A percentile compares a stretch with the other conserved stretches of the same genome.
Conservation (phyloP, 2,113 vertebrate genomes). For the Litocranius walleri region DNA sequence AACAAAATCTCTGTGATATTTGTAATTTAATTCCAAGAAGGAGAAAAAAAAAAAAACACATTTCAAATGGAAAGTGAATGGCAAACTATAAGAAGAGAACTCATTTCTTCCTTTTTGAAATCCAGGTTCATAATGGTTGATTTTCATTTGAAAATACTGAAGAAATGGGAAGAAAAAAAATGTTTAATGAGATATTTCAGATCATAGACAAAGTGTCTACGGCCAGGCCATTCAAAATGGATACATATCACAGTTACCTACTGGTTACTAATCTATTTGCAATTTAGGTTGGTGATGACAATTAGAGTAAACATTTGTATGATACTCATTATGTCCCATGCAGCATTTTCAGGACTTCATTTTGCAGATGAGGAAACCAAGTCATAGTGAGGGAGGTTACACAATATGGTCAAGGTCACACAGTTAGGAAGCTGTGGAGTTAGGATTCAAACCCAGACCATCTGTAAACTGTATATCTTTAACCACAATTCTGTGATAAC, state of each 20-base stretch:
- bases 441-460: background rate
- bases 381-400: background rate
- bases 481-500: background rate
- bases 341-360: background rate
- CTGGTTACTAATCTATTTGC: background rate
- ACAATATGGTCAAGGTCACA: background rate
- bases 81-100: background rate
- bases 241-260: background rate
- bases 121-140: background rate
- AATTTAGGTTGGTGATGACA: background rate
- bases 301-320: background rate
- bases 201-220: background rate
- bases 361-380: background rate
- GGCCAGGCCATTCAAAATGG: background rate
- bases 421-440: background rate
- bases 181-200: background rate
- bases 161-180: background rate
- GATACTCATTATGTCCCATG: background rate
- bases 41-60: background rate
- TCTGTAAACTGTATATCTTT: background rate
- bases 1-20: slow-evolving; percentile 25
- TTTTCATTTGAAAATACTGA: slow-evolving; percentile 25
- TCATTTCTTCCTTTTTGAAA: background rate
- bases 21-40: background rate
- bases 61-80: slow-evolving; percentile 23